Conservation (phyloP, 2,113 vertebrate species). For the Cynocephalus volans region DNA sequence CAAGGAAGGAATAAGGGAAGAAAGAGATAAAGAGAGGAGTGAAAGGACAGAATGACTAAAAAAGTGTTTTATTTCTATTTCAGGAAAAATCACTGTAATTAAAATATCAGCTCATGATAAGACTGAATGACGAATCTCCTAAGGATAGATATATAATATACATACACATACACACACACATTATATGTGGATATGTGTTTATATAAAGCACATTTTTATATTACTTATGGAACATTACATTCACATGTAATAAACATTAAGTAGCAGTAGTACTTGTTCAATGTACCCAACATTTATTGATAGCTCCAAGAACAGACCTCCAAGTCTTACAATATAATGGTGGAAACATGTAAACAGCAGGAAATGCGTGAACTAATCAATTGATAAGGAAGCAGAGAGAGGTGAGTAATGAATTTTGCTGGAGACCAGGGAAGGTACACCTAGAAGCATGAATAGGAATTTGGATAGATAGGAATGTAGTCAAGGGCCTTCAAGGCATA, state of each 20-base stretch:
- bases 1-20: background rate
- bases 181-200: background rate
- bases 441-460: background rate
- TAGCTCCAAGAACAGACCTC: background rate
- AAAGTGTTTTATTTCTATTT: slow-evolving; percentile 17
- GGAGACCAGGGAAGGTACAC: background rate
- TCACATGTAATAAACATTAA: background rate
- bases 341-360: background rate
- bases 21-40: background rate
- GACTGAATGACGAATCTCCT: background rate
- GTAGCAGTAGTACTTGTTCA: background rate
- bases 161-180: background rate
- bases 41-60: background rate
- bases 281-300: background rate
- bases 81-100: slow-evolving; percentile 5
- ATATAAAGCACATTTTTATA: background rate
- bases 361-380: background rate
- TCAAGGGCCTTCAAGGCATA: background rate
- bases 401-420: background rate
- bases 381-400: background rate
- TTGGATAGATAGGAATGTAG: background rate
- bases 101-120: slow-evolving; percentile 15
- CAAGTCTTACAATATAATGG: background rate
- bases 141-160: background rate
- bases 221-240: background rate